These are phyloP conservation scores for Cryptoprocta ferox DNA, from an alignment of 2,797 vertebrate genomes.

Conservation along the genomic window DNA sequence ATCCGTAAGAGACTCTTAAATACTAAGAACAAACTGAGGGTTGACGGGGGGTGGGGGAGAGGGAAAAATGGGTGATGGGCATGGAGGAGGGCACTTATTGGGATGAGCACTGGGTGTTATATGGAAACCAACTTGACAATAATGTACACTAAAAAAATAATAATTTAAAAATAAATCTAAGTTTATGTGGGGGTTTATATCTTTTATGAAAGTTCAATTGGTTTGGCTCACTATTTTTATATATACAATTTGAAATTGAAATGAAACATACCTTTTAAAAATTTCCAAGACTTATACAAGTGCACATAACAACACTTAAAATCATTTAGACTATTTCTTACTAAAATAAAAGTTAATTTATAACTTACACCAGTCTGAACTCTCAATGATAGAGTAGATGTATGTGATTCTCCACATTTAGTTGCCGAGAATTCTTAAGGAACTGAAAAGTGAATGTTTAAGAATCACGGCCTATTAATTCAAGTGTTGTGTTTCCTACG, in stretches of 20 bases:
- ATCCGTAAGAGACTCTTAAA: no score
- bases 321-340: background rate
- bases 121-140: no score
- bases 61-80: no score
- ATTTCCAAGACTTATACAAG: background rate
- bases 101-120: no score
- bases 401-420: background rate
- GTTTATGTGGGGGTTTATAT: background rate
- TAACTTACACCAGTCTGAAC: background rate
- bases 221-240: background rate
- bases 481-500: background rate
- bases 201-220: background rate
- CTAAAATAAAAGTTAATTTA: background rate
- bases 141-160: no score
- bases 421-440: conserved; percentile 32
- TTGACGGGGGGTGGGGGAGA: no score
- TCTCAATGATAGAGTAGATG: conserved; percentile 13
- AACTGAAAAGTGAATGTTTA: conserved; percentile 5
- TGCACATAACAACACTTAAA: background rate
- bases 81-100: no score
- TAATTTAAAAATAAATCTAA: background rate
- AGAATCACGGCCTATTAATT: conserved; percentile 41
- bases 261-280: background rate
- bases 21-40: no score
- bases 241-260: conserved; percentile 8